phyloP scores from a whole-genome alignment of 2,113 vertebrate species.

The Ardeotis arabs region DNA sequence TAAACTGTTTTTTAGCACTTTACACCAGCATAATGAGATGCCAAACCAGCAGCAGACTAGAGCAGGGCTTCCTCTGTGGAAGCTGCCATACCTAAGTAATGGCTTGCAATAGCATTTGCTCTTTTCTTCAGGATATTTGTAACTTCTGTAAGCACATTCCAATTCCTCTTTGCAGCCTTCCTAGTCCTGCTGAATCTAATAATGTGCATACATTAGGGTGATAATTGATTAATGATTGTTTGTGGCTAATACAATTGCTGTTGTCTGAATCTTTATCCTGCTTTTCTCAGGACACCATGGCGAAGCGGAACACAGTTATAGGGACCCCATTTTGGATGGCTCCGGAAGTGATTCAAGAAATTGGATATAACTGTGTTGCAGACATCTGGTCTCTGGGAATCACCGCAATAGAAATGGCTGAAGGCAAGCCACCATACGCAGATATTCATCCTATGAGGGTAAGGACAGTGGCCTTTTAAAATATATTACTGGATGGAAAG shows the following conservation, averaged over 20 bases:
- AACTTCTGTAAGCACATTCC: background rate
- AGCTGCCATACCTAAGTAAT: background rate
- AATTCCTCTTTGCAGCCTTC: background rate
- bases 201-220: background rate
- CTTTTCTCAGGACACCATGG: constrained; percentile 91
- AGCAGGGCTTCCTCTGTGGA: background rate
- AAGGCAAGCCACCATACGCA: constrained; percentile 94
- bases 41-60: background rate
- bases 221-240: background rate
- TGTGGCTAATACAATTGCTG: background rate
- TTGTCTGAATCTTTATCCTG: background rate
- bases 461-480: constrained; percentile 16
- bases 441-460: constrained; percentile 98
- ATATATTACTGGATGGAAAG: background rate
- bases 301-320: constrained; percentile 94
- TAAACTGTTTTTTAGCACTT: background rate
- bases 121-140: background rate
- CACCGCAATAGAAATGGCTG: constrained; percentile 95
- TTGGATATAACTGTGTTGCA: constrained; percentile 94
- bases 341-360: constrained; percentile 96
- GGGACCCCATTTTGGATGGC: constrained; percentile 98
- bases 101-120: background rate
- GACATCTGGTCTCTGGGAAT: constrained; percentile 97
- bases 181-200: background rate
- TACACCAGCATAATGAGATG: background rate